Conservation (phyloP, 2,113 vertebrate species). For the Noctilio leporinus region DNA sequence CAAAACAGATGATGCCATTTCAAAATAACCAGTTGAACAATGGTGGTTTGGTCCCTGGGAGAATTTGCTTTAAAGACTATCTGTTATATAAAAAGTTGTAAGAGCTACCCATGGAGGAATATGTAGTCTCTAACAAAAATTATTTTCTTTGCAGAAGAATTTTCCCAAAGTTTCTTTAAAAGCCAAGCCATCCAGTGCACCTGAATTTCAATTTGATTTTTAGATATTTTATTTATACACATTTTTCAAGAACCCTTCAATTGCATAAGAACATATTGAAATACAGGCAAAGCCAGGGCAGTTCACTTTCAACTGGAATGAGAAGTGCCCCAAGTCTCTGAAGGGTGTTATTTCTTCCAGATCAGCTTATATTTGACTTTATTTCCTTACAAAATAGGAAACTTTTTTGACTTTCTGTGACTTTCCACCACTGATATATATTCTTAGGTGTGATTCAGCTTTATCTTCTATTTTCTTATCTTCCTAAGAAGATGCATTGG, state of each 20-base stretch:
- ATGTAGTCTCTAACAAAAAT: not conserved
- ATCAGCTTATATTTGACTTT: slow-evolving; percentile 27
- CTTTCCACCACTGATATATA: slow-evolving; percentile 39
- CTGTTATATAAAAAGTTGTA: not conserved
- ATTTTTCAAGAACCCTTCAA: not conserved
- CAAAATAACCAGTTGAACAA: not conserved
- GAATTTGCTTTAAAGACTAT: slow-evolving; percentile 22
- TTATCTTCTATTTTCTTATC: slow-evolving; percentile 63
- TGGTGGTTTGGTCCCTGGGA: not conserved
- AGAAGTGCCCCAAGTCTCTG: not conserved
- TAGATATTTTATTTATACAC: slow-evolving; percentile 33
- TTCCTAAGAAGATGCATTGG: slow-evolving; percentile 53
- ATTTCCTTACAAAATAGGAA: slow-evolving; percentile 37
- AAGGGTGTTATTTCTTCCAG: not conserved
- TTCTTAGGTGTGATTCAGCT: slow-evolving; percentile 38
- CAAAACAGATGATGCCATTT: not conserved
- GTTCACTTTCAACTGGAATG: slow-evolving; percentile 41
- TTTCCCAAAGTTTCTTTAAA: slow-evolving; percentile 21
- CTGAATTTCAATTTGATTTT: slow-evolving; percentile 42
- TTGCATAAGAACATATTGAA: slow-evolving; percentile 10
- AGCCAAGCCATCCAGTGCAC: not conserved
- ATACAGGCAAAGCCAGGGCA: not conserved
- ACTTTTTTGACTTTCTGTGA: slow-evolving; percentile 30
- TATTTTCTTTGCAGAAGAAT: not conserved
- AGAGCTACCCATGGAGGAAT: not conserved